These are phyloP conservation scores for Tragelaphus scriptus DNA, from an alignment of 2,113 vertebrate genomes.

Conservation along the genomic window DNA sequence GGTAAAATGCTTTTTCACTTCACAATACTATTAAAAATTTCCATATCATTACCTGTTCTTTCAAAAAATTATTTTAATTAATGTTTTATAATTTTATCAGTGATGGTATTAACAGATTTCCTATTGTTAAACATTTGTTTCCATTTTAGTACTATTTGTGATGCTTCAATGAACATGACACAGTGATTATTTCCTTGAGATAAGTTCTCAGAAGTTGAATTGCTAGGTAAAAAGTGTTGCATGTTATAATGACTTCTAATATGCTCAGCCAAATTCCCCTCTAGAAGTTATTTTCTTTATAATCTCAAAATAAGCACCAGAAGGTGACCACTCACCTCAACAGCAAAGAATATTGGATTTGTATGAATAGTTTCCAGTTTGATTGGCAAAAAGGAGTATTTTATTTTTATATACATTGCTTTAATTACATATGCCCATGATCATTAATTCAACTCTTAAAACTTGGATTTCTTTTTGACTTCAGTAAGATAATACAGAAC, in stretches of 20 bases:
- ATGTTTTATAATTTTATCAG: not conserved
- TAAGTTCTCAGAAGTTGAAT: not conserved
- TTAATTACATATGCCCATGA: not conserved
- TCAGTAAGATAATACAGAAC: not conserved
- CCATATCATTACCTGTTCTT: not conserved
- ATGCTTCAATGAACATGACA: not conserved
- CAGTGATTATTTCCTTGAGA: conserved; percentile 11
- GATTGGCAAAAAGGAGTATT: not conserved
- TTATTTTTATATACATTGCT: not conserved
- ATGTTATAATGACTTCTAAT: not conserved
- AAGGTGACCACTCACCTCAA: not conserved
- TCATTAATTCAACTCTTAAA: not conserved
- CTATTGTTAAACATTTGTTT: not conserved
- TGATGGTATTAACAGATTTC: not conserved
- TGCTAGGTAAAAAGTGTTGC: not conserved
- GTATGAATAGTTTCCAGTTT: not conserved
- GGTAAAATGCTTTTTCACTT: not conserved
- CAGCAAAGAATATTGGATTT: not conserved
- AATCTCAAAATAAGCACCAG: not conserved
- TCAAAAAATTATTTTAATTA: not conserved
- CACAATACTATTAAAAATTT: not conserved
- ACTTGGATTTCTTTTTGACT: not conserved
- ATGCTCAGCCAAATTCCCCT: not conserved
- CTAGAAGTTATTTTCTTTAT: not conserved
- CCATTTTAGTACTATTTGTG: not conserved